Base-by-base conservation (phyloP, 2,888 invertebrate species). In the Coenonympha arcania region DNA sequence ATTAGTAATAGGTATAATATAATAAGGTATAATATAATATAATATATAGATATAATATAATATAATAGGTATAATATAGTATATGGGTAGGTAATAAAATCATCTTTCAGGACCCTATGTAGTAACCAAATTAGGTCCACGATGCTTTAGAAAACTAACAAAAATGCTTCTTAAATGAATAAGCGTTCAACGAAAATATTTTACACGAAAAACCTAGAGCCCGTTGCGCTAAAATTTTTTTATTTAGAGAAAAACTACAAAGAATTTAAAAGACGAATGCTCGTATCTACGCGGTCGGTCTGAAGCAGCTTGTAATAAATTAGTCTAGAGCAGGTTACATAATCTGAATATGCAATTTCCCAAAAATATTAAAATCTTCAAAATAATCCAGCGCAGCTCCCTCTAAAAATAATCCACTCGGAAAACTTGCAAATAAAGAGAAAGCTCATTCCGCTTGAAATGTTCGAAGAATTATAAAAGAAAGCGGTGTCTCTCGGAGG, bases 401-500 rank as follows among this genome's bases (percentile, higher is more conserved):
- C n/a, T n/a, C n/a, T n/a, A 28, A 28, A 37, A 37, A 37, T 37
- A 37, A 20, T 8, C 15, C 15, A 31, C 15, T 20, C 20, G 6
- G 22, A 11, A 20, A 22, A 11, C 22, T 1, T 15, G 1, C 8
- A 4, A 15, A 4, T 22, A 37, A 37, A 22, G 15, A 11, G 8
- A 13, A 22, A 39, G 22, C 22, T 37, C 11, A 8, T 13, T 37
- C 2, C 6, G 11, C 20, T 30, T 30, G 6, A 28, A 9, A 28
- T 28, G 4, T 11, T 13, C 42, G 43, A 57, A 60, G 54, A 59
- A 62, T 56, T 60, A 56, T 55, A 57, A 58, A 59, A n/a, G 59
- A 59, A 56, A 54, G 51, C 39, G 55, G 55, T 53, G 59, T 55
- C 55, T 54, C 52, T 52, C 42, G 24, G 43, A 55, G 49, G 50